Base-by-base conservation (phyloP, 64 coral and sea anemone genomes). In the Pachyseris speciosa region DNA sequence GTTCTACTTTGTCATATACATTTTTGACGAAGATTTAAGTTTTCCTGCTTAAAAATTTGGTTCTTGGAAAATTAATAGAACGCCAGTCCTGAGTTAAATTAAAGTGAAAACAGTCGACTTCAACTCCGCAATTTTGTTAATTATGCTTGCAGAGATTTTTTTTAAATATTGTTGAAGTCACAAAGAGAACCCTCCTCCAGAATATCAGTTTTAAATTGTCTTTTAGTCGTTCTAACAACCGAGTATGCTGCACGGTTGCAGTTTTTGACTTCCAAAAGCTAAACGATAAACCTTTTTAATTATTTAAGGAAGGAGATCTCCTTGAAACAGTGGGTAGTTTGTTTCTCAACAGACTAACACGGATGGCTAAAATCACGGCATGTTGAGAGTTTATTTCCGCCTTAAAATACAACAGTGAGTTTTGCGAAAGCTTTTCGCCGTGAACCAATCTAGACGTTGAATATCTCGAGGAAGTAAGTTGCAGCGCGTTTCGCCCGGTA, bases 271-370 rank as follows among this genome's bases (percentile, higher is more conserved):
- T 61, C 32, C 49, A 81, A 61, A 63, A 63, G 52, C 77, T 81
- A 61, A 81, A 81, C 53, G 77, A 57, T 53, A 81, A 81, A 81
- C 52, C 36, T 1, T 60, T 38, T 81, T 17, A 81, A 81, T 81
- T 61, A 81, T 81, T 81, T 28, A 81, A 60, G 77, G 37, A 36
- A 17, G 31, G 39, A 81, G 77, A 39, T 39, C 1, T 71, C 15
- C 63, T 53, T 81, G 19, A 61, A 81, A 61, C 77, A 81, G 77
- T 40, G 16, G 34, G 52, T 37, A 81, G 53, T 63, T 81, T 63
- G 77, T 63, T 81, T 81, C 37, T 36, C 24, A 39, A 36, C 5
- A 5, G 37, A 81, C 33, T 40, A 58, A 13, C 77, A 28, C 51
- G 75, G 36, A 25, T 59, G 22, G 77, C 51, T 60, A 2, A 39